Evolutionary conservation across 2,113 vertebrate species (phyloP).

Genomic region (Aspidoscelis tigris): DNA sequence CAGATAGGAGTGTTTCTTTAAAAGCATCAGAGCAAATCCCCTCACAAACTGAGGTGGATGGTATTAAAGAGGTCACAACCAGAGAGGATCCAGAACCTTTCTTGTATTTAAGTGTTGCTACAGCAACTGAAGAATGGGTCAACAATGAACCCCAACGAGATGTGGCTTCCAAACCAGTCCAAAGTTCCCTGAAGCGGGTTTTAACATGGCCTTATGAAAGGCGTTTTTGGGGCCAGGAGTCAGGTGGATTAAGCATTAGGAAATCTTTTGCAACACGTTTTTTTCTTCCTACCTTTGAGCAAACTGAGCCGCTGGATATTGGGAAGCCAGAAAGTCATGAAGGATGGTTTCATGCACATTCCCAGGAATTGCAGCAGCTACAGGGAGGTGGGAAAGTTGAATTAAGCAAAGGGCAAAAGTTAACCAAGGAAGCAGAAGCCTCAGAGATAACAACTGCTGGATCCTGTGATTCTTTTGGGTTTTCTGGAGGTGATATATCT

Average conservation of each 20-base stretch:
- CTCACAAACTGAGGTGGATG: not conserved
- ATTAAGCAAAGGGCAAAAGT: rapidly evolving
- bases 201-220: conserved; percentile 49
- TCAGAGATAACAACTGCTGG: not conserved
- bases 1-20: no score
- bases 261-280: conserved; percentile 17
- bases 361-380: not conserved
- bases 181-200: conserved; percentile 28
- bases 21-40: not conserved
- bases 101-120: conserved; percentile 47
- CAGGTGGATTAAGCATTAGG: not conserved
- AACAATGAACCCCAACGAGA: not conserved
- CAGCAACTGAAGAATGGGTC: conserved; percentile 13
- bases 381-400: not conserved
- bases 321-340: not conserved
- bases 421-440: not conserved
- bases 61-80: not conserved
- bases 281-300: not conserved
- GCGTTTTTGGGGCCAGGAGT: not conserved
- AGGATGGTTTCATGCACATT: not conserved
- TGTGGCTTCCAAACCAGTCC: not conserved
- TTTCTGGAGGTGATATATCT: rapidly evolving
- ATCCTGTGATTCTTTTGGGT: not conserved
- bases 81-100: conserved; percentile 28
- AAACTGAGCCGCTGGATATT: not conserved